phyloP scores from a whole-genome alignment of 2,797 vertebrate species.

The Sebastes alutus region DNA sequence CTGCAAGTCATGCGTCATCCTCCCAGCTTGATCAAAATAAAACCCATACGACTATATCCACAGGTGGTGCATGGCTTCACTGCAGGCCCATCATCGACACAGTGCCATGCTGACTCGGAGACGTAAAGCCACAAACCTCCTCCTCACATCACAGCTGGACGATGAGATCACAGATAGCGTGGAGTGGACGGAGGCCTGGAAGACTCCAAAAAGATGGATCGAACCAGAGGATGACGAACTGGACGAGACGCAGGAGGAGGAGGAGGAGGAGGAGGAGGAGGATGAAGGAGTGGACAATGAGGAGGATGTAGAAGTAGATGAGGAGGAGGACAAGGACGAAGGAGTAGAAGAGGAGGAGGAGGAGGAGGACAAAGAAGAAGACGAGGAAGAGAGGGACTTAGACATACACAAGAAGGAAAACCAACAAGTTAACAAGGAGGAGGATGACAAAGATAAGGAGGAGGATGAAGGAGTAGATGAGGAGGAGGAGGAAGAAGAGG shows the following conservation, averaged over 20 bases:
- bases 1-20: no score
- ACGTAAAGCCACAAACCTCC: not conserved
- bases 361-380: not conserved
- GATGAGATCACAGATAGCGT: not conserved
- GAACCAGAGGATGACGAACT: not conserved
- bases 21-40: not conserved
- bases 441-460: not conserved
- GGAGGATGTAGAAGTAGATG: not conserved
- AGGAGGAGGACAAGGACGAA: not conserved
- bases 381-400: not conserved
- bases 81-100: constrained; percentile 50
- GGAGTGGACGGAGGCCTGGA: constrained; percentile 60
- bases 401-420: not conserved
- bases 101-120: constrained; percentile 29
- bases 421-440: not conserved
- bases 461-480: not conserved
- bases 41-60: not conserved
- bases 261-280: not conserved
- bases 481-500: not conserved
- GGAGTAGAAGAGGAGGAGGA: not conserved
- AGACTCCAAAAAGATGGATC: constrained; percentile 23
- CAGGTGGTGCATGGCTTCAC: constrained; percentile 61
- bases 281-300: not conserved
- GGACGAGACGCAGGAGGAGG: not conserved
- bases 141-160: constrained; percentile 36